A percentile compares a stretch with the other conserved stretches of the same genome.
Conservation (phyloP, 2,888 invertebrate genomes). For the Drosophila tanythrix region DNA sequence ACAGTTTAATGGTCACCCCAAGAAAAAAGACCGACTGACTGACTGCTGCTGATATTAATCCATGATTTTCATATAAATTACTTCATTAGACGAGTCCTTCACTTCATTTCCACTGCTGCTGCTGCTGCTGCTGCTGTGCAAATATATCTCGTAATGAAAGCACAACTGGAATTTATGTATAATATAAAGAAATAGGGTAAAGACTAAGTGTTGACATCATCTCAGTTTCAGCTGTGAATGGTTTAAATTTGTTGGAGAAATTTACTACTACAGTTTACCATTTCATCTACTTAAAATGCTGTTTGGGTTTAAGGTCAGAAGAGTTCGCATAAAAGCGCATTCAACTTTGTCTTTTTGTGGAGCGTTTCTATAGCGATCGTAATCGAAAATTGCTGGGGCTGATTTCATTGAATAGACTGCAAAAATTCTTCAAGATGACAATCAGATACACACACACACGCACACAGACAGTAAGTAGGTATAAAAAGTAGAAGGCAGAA, state of each 20-base stretch:
- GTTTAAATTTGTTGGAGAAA: background rate
- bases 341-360: conserved; percentile 30
- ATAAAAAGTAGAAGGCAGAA: conserved; percentile 16
- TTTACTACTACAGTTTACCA: background rate
- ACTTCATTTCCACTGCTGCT: background rate
- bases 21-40: background rate
- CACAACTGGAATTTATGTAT: conserved; percentile 41
- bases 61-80: conserved; percentile 74
- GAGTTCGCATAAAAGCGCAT: conserved; percentile 25
- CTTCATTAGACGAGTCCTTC: conserved; percentile 63
- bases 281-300: background rate
- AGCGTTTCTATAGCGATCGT: conserved; percentile 65
- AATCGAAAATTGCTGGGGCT: conserved; percentile 29
- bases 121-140: conserved; percentile 13
- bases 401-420: conserved; percentile 52
- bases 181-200: conserved; percentile 23
- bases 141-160: conserved; percentile 52
- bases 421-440: conserved; percentile 65
- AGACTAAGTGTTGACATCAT: conserved; percentile 56
- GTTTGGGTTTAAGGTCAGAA: background rate
- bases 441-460: conserved; percentile 37
- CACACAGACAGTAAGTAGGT: conserved; percentile 9
- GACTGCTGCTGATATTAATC: conserved; percentile 46
- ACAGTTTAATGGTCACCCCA: conserved; percentile 46
- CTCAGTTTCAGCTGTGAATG: background rate